These are phyloP conservation scores for Drosophila equinoxialis DNA, from an alignment of 1,140 invertebrate species.

Conservation along the genomic window DNA sequence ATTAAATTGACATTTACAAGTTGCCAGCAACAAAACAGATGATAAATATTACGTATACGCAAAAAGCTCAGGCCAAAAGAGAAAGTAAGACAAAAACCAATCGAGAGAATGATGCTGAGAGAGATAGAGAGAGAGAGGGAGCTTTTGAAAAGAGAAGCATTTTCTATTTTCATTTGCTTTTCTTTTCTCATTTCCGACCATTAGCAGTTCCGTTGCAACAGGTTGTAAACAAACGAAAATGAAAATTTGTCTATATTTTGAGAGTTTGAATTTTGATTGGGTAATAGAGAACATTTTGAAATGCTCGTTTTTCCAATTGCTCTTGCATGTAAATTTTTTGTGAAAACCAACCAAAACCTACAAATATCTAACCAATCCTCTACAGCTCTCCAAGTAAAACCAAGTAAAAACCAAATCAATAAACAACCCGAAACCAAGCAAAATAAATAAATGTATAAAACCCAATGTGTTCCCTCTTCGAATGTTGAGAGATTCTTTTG, in stretches of 20 bases:
- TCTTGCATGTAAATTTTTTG: conserved; percentile 33
- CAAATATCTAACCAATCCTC: conserved; percentile 25
- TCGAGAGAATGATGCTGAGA: background rate
- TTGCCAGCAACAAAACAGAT: conserved; percentile 30
- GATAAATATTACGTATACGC: conserved; percentile 72
- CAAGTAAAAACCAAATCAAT: background rate
- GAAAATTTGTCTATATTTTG: conserved; percentile 31
- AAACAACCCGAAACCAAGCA: background rate
- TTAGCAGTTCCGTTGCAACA: conserved; percentile 49
- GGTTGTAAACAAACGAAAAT: conserved; percentile 58
- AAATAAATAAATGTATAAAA: conserved; percentile 16
- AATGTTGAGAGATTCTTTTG: background rate
- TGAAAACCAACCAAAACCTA: conserved; percentile 14
- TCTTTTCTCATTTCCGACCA: background rate
- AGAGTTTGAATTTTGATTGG: conserved; percentile 31
- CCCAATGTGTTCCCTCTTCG: conserved; percentile 29
- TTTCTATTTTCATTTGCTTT: conserved; percentile 16
- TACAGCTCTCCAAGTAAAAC: conserved; percentile 4
- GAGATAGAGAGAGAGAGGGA: conserved; percentile 23
- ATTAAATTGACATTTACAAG: conserved; percentile 27
- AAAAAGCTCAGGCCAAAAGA: conserved; percentile 49
- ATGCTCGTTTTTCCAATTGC: conserved; percentile 30
- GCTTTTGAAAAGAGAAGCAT: conserved; percentile 39
- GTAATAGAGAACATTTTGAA: conserved; percentile 28
- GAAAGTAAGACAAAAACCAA: conserved; percentile 32